Conservation (phyloP, 2,888 invertebrate species). For the Nemotelus pantherinus region DNA sequence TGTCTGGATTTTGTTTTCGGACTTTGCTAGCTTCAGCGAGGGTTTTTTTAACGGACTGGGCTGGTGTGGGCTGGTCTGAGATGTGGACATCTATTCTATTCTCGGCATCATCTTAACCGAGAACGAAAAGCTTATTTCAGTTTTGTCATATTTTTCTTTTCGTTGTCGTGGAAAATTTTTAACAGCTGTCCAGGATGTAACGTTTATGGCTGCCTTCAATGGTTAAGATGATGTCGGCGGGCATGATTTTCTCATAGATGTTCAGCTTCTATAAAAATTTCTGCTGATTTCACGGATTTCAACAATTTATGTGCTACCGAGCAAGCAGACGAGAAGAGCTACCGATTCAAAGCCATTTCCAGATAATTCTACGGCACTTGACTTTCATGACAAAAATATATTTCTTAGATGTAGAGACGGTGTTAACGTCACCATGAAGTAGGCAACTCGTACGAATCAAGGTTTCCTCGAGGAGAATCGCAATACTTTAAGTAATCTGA, state of each 20-base stretch:
- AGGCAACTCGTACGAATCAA: too few species aligned
- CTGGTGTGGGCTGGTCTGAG: too few species aligned
- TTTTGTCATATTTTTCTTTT: background rate
- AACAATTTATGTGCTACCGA: constrained; percentile 23
- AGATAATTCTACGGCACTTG: too few species aligned
- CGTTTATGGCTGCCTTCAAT: background rate
- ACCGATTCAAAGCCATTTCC: too few species aligned
- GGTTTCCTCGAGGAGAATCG: too few species aligned
- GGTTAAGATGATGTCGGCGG: background rate
- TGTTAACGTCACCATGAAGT: too few species aligned
- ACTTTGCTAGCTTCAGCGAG: too few species aligned
- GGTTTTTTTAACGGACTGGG: too few species aligned
- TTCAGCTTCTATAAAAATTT: constrained; percentile 28
- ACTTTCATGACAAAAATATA: too few species aligned
- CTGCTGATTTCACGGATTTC: constrained; percentile 40
- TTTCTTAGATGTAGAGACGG: too few species aligned
- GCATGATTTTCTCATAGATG: constrained; percentile 1
- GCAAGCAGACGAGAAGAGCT: background rate
- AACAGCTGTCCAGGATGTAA: constrained; percentile 19
- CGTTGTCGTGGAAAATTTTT: background rate
- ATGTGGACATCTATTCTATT: background rate
- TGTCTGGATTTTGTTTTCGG: too few species aligned
- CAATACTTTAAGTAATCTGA: too few species aligned
- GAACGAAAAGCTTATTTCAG: background rate
- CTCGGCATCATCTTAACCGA: background rate